Conservation (phyloP, 2,888 invertebrate genomes). For the Beris morrisii region DNA sequence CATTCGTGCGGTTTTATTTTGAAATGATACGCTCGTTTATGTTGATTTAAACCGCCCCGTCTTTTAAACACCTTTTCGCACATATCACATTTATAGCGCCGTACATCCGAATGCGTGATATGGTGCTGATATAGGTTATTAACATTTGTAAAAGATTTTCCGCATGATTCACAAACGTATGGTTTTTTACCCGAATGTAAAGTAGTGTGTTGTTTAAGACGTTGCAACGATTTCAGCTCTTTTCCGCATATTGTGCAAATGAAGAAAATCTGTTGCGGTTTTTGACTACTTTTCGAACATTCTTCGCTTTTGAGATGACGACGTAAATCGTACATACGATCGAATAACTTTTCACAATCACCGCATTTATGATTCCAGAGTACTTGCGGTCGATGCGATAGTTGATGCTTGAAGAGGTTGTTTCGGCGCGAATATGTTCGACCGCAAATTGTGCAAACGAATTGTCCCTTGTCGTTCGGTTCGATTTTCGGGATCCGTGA, state of each 20-base stretch:
- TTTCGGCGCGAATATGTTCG: constrained; percentile 34
- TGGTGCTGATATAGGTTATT: constrained; percentile 50
- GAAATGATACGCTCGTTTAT: constrained; percentile 52
- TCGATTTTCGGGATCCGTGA: constrained; percentile 6
- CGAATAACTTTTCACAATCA: constrained; percentile 40
- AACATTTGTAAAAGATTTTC: constrained; percentile 39
- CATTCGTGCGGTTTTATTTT: constrained; percentile 53
- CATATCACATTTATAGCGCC: constrained; percentile 46
- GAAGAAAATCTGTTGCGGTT: constrained; percentile 33
- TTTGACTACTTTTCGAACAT: constrained; percentile 22
- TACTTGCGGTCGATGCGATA: constrained; percentile 32
- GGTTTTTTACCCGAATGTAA: constrained; percentile 36
- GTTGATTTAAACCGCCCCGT: constrained; percentile 52
- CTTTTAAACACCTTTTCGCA: constrained; percentile 53
- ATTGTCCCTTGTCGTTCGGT: constrained; percentile 28
- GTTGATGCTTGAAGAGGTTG: constrained; percentile 35
- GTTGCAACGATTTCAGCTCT: constrained; percentile 35
- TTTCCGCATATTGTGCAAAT: constrained; percentile 38
- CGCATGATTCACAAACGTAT: constrained; percentile 39
- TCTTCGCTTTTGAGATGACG: constrained; percentile 36
- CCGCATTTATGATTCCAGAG: constrained; percentile 42
- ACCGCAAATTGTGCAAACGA: constrained; percentile 33
- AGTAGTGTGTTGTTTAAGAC: constrained; percentile 35
- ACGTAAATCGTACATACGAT: constrained; percentile 39
- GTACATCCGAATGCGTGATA: constrained; percentile 51